Evolutionary conservation across 2,797 vertebrate genomes (phyloP), one percentile per base, ranked within the genome.

Genomic region (Tarsius wallacei): DNA sequence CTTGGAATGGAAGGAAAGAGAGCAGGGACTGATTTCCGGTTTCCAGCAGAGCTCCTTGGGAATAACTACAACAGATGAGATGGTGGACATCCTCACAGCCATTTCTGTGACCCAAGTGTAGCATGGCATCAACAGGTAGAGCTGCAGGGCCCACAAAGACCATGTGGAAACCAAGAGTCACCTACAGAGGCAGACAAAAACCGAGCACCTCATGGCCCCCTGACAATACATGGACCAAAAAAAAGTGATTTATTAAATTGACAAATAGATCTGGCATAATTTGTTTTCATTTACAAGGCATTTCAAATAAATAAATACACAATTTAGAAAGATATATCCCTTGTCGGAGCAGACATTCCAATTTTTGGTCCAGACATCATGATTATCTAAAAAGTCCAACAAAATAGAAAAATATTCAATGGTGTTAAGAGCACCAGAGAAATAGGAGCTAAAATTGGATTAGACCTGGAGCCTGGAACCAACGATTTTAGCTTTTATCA

Each of bases 251-350:
- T 9, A 55, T 81, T 90, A 88, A 24, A 22, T 17, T 51, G 24
- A 61, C 47, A 73, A 70, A 55, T 85, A 85, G 81, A 51, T 78
- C n/a, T 49, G 21, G 68, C 49, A 51, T 7, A 53, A 36, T 68
- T 91, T 91, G 42, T 61, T 13, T 28, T 26, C 33, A 53, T 26
- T 95, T 94, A 74, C 59, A 51, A 90, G 15, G 66, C 22, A 90
- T 90, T 88, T 87, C 47, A 91, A 90, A 82, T 81, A 90, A 59
- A 61, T 51, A 89, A 93, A 92, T 81, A 24, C 19, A 77, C 47
- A 63, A 70, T 63, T 85, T 51, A 91, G 36, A 73, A 92, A 88
- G 84, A 68, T 11, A 77, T 17, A 74, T 36, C 8, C 10, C 14
- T 91, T 74, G 11, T 88, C 55, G 57, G 19, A 77, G 82, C 76